Conservation (phyloP, 64 coral and sea anemone species). For the Trachythela sp. region DNA sequence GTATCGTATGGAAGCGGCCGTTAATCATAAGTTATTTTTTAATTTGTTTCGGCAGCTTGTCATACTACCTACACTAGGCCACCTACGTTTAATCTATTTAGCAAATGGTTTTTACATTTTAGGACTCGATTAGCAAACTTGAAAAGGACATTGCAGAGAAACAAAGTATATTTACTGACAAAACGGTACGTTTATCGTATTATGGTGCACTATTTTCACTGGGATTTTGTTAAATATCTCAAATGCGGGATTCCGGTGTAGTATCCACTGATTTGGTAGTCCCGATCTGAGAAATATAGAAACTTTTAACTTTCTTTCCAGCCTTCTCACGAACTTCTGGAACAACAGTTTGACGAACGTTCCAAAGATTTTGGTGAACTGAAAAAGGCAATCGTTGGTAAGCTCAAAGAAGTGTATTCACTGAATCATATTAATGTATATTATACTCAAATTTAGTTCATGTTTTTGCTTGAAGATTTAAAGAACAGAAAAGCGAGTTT, state of each 20-base stretch:
- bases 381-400: slow-evolving; percentile 83
- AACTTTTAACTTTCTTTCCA: neutral
- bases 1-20: no score
- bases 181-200: slow-evolving; percentile 70
- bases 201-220: no score
- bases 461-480: slow-evolving; percentile 45
- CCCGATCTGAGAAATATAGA: neutral
- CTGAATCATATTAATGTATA: neutral
- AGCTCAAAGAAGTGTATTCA: neutral
- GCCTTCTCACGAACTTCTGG: slow-evolving; percentile 75
- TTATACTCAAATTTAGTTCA: neutral
- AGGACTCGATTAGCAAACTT: slow-evolving; percentile 74
- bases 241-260: no score
- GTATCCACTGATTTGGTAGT: neutral
- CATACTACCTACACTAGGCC: no score
- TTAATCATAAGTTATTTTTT: no score
- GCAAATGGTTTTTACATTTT: neutral
- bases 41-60: neutral
- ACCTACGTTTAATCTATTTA: no score
- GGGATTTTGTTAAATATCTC: no score
- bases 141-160: slow-evolving; percentile 59
- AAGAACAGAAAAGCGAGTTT: slow-evolving; percentile 90
- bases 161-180: slow-evolving; percentile 62
- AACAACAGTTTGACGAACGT: slow-evolving; percentile 66
- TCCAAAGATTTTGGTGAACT: slow-evolving; percentile 66